Percentiles rank a stretch among this genome's conserved stretches.
phyloP scores from a whole-genome alignment of 2,888 invertebrate species.

The Bursaphelenchus okinawaensis region DNA sequence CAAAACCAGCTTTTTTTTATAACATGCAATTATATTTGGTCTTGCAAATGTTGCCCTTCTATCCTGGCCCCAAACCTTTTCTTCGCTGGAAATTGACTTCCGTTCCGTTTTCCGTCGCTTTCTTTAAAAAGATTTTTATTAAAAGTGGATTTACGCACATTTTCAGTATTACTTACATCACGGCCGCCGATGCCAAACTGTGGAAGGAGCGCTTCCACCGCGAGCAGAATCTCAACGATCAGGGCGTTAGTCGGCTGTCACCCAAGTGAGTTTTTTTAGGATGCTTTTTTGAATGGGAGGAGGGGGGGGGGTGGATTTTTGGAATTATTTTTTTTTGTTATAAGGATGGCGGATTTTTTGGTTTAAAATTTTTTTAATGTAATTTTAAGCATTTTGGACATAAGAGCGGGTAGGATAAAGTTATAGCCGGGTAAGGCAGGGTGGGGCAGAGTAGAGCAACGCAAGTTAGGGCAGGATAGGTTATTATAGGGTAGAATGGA shows the following conservation, averaged over 20 bases:
- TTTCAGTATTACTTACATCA: constrained; percentile 65
- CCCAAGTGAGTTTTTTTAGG: constrained; percentile 42
- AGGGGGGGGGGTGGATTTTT: not conserved
- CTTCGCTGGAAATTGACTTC: constrained; percentile 13
- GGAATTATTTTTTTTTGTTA: too few species aligned
- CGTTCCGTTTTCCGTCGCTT: not conserved
- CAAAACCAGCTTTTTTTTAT: too few species aligned
- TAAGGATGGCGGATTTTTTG: too few species aligned
- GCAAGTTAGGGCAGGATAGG: too few species aligned
- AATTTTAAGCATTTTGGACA: too few species aligned
- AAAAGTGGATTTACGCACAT: constrained; percentile 4
- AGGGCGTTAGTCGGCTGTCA: constrained; percentile 42
- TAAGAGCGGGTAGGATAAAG: too few species aligned
- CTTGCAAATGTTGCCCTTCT: too few species aligned
- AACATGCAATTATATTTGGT: too few species aligned
- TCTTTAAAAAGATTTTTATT: not conserved
- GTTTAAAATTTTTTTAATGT: too few species aligned
- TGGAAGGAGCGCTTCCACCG: constrained; percentile 58
- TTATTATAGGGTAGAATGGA: too few species aligned
- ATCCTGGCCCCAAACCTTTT: constrained; percentile 3
- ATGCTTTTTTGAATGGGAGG: constrained; percentile 2
- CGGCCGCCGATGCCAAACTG: constrained; percentile 63
- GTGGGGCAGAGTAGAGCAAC: too few species aligned
- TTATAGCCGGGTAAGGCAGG: too few species aligned
- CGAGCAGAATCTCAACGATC: constrained; percentile 30